Base-by-base conservation (phyloP, 2,888 invertebrate genomes). In the Nezara viridula region DNA sequence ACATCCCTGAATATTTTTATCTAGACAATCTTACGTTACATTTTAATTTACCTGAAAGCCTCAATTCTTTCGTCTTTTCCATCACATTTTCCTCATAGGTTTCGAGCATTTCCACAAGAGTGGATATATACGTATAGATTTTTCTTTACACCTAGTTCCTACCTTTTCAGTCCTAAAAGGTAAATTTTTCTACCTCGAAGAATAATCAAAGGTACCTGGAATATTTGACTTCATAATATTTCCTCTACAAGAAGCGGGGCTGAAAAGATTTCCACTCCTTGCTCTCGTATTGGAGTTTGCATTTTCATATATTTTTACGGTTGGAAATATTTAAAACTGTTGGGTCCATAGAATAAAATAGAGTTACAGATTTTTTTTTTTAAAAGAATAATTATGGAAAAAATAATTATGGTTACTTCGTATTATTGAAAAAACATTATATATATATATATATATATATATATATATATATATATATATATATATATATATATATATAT, bases 91-190 rank as follows among this genome's bases (percentile, higher is more conserved):
- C 27, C 14, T 60, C 5, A 60, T 60, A 3, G 60, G 60, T 60
- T 27, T 12, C 27, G 4, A 2, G 14, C 27, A 27, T 27, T 60
- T 27, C 14, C 27, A 27, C 60, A 60, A 60, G 60, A 14, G 60
- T 27, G 60, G 60, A 27, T 27, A 60, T 60, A 27, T 60, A 27
- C 14, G 27, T 12, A 60, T 60, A 55, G 9, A 14, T 60, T 60
- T 60, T 60, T 60, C 60, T 60, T 60, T 27, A 60, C 60, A 60
- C 60, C 60, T 60, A n/a, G n/a, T 55, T 60, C 60, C 27, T n/a
- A n/a, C 2, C 10, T 60, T 27, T 60, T 27, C 60, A n/a, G 27
- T 14, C n/a, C 12, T 60, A 4, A 60, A 60, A 60, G 27, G 27
- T 60, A 60, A 60, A 27, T 60, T 60, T 60, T 27, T 60, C 27